Evolutionary conservation across 2,113 vertebrate species (phyloP), one percentile per base, ranked within the genome.

Genomic region (Notothenia rossii): DNA sequence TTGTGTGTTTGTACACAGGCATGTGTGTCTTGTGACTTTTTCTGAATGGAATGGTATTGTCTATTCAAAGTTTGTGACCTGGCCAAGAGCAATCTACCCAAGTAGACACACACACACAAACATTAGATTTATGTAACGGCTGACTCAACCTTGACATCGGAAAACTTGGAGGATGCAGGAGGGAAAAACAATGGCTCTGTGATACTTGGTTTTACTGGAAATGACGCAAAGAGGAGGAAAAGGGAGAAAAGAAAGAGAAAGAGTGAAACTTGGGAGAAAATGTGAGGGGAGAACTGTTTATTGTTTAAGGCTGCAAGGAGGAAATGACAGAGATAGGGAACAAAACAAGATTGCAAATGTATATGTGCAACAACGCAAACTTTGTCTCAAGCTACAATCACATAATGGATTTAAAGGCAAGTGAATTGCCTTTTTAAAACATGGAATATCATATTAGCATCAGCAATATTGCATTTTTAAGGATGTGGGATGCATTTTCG

Each of bases 81-180:
- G 63, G 20, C 79, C 71, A 70, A 62, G 64, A 77, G 55, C 68
- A 59, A 68, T 80, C 82, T 61, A 54, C 15, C 45, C 64, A 73
- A 33, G 36, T 40, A 40, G 36, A 40, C 36, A 40, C 36, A 40
- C 36, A 40, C 36, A 62, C 51, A 75, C 48, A 61, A 53, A 79
- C 64, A 50, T 33, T 33, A 46, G 68, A 82, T 84, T 69, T 80
- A 64, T 75, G 25, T 51, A 36, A 48, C 2, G 43, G 71, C 87
- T 88, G 85, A 89, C 83, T 88, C 83, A 70, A 85, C 83, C 79
- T 82, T 86, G 85, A 85, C 85, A 68, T 73, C 3, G 40, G 68
- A 4, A 8, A 59, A 70, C n/a, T 64, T 45, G 13, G 70, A 86
- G 71, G 76, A 83, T 72, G 76, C 75, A 61, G 43, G 67, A 54